These are phyloP conservation scores for Baronia brevicornis DNA, from an alignment of 2,888 invertebrate genomes.

Conservation along the genomic window DNA sequence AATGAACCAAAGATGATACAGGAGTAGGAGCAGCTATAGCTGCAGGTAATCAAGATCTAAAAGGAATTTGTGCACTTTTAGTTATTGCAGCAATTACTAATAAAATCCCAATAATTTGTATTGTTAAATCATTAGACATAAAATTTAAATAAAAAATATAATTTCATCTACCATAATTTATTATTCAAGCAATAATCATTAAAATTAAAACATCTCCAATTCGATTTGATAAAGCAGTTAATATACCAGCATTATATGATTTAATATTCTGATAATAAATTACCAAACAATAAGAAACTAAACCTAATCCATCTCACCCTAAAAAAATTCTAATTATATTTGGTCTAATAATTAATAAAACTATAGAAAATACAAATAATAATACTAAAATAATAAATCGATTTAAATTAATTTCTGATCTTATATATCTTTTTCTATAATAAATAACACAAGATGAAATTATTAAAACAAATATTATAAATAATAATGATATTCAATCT, in stretches of 20 bases:
- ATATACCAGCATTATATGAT: constrained; percentile 81
- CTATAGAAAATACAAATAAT: too few species aligned
- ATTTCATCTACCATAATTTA: constrained; percentile 73
- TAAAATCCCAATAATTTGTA: constrained; percentile 55
- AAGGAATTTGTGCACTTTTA: constrained; percentile 88
- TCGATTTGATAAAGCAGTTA: constrained; percentile 84
- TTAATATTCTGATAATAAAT: constrained; percentile 82
- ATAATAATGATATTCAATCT: too few species aligned
- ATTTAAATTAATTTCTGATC: too few species aligned
- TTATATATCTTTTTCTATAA: too few species aligned
- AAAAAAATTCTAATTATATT: constrained; percentile 82
- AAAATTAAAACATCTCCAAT: constrained; percentile 82
- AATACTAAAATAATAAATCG: too few species aligned
- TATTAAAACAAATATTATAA: too few species aligned
- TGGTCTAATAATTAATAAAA: constrained; percentile 79
- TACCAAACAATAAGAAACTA: constrained; percentile 82
- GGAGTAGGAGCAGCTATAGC: constrained; percentile 86
- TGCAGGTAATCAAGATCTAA: constrained; percentile 84
- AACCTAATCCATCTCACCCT: constrained; percentile 83
- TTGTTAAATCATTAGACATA: constrained; percentile 56
- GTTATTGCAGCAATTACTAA: constrained; percentile 78
- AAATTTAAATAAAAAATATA: constrained; percentile 72
- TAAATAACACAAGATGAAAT: too few species aligned
- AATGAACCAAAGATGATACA: constrained; percentile 62
- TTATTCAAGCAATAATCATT: constrained; percentile 73